Conservation (phyloP, 1,140 invertebrate genomes). For the Aphaenogaster ashmeadi region DNA sequence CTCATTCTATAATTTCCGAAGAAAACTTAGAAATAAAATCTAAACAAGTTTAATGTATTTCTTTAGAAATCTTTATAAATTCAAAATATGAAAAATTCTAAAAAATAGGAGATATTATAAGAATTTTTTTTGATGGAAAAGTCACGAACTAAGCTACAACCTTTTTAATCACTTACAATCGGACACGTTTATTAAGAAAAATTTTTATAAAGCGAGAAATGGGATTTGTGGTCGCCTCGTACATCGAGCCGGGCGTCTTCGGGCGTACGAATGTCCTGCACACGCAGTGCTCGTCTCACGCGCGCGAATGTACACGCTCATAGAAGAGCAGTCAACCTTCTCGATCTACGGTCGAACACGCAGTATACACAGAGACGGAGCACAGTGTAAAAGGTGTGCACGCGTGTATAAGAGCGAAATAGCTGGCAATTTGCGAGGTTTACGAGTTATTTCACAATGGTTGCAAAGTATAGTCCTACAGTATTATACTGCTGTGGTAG, state of each 20-base stretch:
- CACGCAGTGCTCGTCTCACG: not conserved
- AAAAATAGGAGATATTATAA: too few relatives aligned
- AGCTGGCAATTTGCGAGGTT: conserved; percentile 87
- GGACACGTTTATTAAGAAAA: not conserved
- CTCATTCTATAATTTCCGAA: too few relatives aligned
- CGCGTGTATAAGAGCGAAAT: conserved; percentile 84
- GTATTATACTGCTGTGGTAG: conserved; percentile 81
- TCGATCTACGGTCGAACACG: conserved; percentile 50
- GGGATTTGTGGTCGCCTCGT: not conserved
- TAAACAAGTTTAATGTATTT: too few relatives aligned
- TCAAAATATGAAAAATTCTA: too few relatives aligned
- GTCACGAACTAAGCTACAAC: not conserved
- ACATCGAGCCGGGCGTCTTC: not conserved
- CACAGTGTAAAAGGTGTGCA: conserved; percentile 63
- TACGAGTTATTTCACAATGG: conserved; percentile 88
- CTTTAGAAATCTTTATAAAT: too few relatives aligned
- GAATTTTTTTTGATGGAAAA: not conserved
- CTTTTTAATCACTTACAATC: not conserved
- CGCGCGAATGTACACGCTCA: conserved; percentile 1
- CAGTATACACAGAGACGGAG: conserved; percentile 43
- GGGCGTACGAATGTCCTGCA: not conserved
- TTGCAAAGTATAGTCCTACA: conserved; percentile 86
- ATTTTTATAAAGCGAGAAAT: not conserved
- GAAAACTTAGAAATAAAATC: too few relatives aligned
- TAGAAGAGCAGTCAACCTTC: conserved; percentile 50